Evolutionary conservation across 2,113 vertebrate genomes (phyloP), one percentile per base, ranked within the genome.

Genomic region (Serilophus lunatus): DNA sequence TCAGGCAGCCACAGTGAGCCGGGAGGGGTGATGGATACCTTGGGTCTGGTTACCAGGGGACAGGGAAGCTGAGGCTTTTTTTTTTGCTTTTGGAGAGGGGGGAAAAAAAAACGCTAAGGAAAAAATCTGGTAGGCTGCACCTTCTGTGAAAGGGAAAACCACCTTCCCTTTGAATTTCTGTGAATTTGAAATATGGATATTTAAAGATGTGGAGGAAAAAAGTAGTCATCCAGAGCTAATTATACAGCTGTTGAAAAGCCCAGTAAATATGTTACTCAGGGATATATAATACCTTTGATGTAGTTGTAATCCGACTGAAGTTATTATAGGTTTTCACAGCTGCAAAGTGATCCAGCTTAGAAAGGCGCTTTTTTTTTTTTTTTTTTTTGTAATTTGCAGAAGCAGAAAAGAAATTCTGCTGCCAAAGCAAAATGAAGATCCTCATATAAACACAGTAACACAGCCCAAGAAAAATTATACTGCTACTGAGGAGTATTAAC

Each of bases 211-310:
- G 81, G 76, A 88, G 83, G 88, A 90, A 95, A 96, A 95, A 94
- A 90, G 95, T 88, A 93, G 94, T 96, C 91, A 97, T 96, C 95
- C 72, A 95, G 94, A 96, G 95, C 90, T 97, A 97, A 97, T 97
- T 97, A 97, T 96, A 96, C 96, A 97, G 95, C 96, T 96, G 97
- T 95, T 97, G 94, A 97, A 97, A 97, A 95, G 92, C 94, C 92
- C 82, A 93, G 95, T 97, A 97, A 97, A 97, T 97, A 97, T 84
- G 96, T 97, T 97, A 97, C 97, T 96, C 88, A 96, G 95, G 97
- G 96, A 96, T 96, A 95, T 97, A 97, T 97, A 97, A 97, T 97
- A 97, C 96, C 97, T 97, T 97, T 97, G 97, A 97, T 96, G 97
- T 97, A 96, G 96, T 96, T 97, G 95, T 97, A 97, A 97, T 97